Base-by-base conservation (phyloP, 1,140 invertebrate species). In the Parapsyche elsis region DNA sequence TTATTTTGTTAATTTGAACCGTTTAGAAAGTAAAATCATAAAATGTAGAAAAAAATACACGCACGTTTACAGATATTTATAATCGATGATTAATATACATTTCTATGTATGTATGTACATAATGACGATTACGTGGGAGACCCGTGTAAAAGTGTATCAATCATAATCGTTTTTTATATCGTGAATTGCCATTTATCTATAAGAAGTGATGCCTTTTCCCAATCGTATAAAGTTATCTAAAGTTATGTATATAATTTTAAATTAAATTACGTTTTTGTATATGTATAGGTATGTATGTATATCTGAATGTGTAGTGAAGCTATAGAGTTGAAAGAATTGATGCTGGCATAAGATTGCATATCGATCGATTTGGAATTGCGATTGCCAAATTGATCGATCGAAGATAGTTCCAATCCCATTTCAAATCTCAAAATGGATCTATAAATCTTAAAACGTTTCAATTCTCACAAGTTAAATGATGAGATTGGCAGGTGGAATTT, bases 401-500 rank as follows among this genome's bases (percentile, higher is more conserved):
- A 38, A 38, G 30, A 38, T 16, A 7, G 57, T 61, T 19, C 19
- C 21, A 61, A 61, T 61, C 9, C 1, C 9, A 19, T 61, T 61
- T 19, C 57, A 61, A 61, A 61, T 21, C 21, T 21, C 9, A 7
- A 9, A 61, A 61, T 61, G 16, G 57, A 61, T 19, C 57, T 21
- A 61, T 61, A 61, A 61, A 61, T 61, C 57, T 61, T 61, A 21
- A 19, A 61, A 61, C 19, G 57, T 9, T 7, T 61, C 57, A 61
- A 61, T 61, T 61, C 57, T 21, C 14, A 21, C 57, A 61, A 61
- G 16, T 9, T 7, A 1, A 61, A 61, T 9, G 57, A 61, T 19
- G 30, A 38, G 30, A 16, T 61, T 16, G 14, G 57, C 57, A 61
- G 16, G 57, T 61, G 57, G 53, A 16, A 57, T 61, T 61, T 61